A percentile compares a stretch with the other conserved stretches of the same genome.
phyloP scores from a whole-genome alignment of 2,888 invertebrate genomes.

The Hecatera dysodea region DNA sequence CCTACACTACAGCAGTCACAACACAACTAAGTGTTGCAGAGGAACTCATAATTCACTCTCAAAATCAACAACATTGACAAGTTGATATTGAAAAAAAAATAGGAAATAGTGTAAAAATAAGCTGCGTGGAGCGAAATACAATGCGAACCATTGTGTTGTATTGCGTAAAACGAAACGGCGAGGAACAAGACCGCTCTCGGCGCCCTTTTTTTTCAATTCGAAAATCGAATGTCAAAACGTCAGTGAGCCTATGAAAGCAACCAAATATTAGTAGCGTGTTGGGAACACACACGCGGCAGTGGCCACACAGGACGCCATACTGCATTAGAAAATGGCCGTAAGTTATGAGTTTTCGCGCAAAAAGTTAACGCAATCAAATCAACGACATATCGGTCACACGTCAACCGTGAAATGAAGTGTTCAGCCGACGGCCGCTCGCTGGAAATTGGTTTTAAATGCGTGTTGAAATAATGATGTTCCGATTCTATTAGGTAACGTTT shows the following conservation, averaged over 20 bases:
- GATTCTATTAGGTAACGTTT: constrained; percentile 54
- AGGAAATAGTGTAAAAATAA: constrained; percentile 81
- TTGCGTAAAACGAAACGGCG: constrained; percentile 71
- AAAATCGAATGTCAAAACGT: constrained; percentile 82
- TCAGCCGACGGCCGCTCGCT: constrained; percentile 69
- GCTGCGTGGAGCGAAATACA: constrained; percentile 74
- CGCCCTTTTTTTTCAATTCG: constrained; percentile 79
- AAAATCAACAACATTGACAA: constrained; percentile 84
- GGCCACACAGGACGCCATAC: constrained; percentile 88
- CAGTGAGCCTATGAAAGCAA: constrained; percentile 87
- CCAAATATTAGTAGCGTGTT: constrained; percentile 83
- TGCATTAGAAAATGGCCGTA: constrained; percentile 79
- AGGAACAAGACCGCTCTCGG: constrained; percentile 68
- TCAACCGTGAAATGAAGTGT: constrained; percentile 86
- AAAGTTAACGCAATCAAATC: constrained; percentile 83
- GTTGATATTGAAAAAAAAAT: constrained; percentile 78
- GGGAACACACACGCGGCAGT: constrained; percentile 84
- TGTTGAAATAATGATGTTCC: constrained; percentile 63
- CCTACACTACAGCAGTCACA: constrained; percentile 78
- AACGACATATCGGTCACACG: constrained; percentile 81
- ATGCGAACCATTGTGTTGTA: constrained; percentile 77
- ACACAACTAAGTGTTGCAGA: constrained; percentile 73
- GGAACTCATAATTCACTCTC: constrained; percentile 85
- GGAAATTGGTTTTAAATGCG: constrained; percentile 79
- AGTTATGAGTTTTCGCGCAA: constrained; percentile 79